Evolutionary conservation across 2,113 vertebrate genomes (phyloP).

Genomic region (Onychorhynchus coronatus): DNA sequence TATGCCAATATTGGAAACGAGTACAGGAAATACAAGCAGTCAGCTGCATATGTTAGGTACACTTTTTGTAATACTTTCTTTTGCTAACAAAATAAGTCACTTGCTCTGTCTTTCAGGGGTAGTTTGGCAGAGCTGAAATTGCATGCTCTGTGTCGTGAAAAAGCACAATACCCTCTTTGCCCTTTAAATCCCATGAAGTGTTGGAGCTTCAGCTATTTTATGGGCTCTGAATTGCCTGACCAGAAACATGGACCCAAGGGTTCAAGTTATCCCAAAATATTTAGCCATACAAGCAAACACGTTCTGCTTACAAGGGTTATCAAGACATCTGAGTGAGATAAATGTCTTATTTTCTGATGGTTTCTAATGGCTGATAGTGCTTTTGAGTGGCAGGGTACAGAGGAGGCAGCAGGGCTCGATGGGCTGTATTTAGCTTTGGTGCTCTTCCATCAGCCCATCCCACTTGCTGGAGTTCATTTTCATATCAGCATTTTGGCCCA

Average conservation of each 20-base stretch:
- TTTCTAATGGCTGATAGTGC: not conserved
- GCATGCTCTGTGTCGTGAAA: not conserved
- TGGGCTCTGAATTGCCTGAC: not conserved
- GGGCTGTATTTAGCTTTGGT: not conserved
- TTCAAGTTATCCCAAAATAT: conserved; percentile 30
- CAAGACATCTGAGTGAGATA: not conserved
- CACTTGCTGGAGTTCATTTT: not conserved
- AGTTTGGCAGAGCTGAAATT: conserved; percentile 51
- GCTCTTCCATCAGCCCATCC: not conserved
- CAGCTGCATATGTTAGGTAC: conserved; percentile 34
- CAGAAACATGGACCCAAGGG: not conserved
- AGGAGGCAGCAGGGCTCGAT: not conserved
- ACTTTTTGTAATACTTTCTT: conserved; percentile 57
- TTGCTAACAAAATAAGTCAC: conserved; percentile 61
- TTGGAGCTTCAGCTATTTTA: not conserved
- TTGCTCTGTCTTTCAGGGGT: conserved; percentile 31
- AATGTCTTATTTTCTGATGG: not conserved
- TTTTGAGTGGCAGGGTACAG: accelerated
- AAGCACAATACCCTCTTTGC: conserved; percentile 21
- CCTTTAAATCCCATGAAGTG: conserved; percentile 18
- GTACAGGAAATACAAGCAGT: conserved; percentile 61
- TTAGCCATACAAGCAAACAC: not conserved
- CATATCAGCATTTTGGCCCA: not conserved
- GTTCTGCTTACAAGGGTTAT: not conserved
- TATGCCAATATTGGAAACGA: conserved; percentile 1